Conservation (phyloP, 2,888 invertebrate species). For the Stratiomys singularior region DNA sequence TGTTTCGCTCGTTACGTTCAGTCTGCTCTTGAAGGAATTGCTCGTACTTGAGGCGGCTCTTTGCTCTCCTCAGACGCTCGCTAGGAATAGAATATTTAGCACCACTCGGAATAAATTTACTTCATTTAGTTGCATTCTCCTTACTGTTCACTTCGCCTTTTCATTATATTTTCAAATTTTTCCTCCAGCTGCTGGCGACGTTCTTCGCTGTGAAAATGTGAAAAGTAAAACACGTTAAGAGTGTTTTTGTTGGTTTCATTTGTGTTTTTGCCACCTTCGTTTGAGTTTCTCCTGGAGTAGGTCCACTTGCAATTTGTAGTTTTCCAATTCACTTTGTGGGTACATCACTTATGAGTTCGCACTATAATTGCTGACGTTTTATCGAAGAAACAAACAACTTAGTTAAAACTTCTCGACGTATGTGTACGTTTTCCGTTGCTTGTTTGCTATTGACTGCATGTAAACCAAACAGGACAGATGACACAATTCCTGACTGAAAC, state of each 20-base stretch:
- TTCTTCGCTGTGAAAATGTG: conserved; percentile 65
- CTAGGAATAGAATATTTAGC: conserved; percentile 53
- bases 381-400: not conserved
- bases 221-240: not conserved
- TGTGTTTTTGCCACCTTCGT: conserved; percentile 57
- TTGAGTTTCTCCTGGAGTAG: conserved; percentile 63
- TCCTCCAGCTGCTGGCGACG: conserved; percentile 68
- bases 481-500: not conserved
- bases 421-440: not conserved
- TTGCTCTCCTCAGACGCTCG: conserved; percentile 59
- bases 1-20: conserved; percentile 70
- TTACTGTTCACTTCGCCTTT: conserved; percentile 68
- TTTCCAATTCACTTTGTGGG: conserved; percentile 62
- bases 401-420: not conserved
- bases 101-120: conserved; percentile 38
- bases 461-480: not conserved
- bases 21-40: conserved; percentile 70
- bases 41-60: conserved; percentile 61
- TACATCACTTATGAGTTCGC: conserved; percentile 16
- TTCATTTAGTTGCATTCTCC: conserved; percentile 37
- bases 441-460: conserved; percentile 25
- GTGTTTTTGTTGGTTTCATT: not conserved
- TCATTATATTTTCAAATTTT: conserved; percentile 68
- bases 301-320: conserved; percentile 65
- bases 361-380: not conserved